Base-by-base conservation (phyloP, 1,140 invertebrate species). In the Intoshia linei region DNA sequence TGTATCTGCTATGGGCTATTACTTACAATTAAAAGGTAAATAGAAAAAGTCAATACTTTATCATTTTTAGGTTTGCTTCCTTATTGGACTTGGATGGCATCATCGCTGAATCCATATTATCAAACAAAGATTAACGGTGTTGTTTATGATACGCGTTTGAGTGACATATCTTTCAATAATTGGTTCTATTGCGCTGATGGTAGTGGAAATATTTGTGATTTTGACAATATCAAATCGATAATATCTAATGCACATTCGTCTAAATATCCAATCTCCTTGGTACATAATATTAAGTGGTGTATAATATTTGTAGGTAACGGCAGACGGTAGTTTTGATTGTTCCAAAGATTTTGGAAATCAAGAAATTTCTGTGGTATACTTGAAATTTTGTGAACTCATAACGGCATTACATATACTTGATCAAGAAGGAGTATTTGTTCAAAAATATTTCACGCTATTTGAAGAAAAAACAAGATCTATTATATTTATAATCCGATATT, bases 371-470 rank as follows among this genome's bases (percentile, higher is more conserved):
- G 73, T 83, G 0, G 64, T 68, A 19, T 62, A 63, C 7, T 57
- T 92, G 0, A 70, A 79, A 46, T 72, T 68, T 47, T 74, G 72
- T 51, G 79, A 90, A 63, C 66, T 68, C 2, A 52, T 76, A 1
- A 64, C 70, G 15, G 73, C 72, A 13, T 48, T 83, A 10, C 61
- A 63, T 39, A 54, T 74, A 15, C 54, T 87, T n/a, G 51, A 61
- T n/a, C 37, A 50, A 36, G 68, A 67, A 37, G 79, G 79, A 2
- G 67, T 59, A 42, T 68, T 84, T 39, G 59, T 92, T 1, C 48
- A 87, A n/a, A 92, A 92, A 61, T 67, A 79, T 44, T 90, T 92
- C 48, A 90, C 79, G 1, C 65, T 72, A 31, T 84, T 77, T 50
- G 77, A 87, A 50, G 65, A 70, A 38, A 59, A 67, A 13, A 70